Evolutionary conservation across 2,113 vertebrate genomes (phyloP), one percentile per base, ranked within the genome.

Genomic region (Empidonax traillii): DNA sequence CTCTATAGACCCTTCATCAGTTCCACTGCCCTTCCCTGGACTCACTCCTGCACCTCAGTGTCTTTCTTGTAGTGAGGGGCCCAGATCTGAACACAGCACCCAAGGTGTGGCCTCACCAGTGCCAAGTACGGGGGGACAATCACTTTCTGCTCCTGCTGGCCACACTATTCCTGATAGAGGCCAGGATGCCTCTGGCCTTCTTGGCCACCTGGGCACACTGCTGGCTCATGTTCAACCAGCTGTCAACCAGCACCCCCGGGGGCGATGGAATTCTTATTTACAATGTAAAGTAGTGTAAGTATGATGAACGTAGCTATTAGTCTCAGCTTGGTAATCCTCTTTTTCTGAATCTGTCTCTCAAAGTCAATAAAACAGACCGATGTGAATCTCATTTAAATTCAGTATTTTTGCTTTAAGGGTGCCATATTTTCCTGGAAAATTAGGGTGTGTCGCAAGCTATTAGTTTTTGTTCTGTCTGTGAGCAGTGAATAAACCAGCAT

Each of bases 1-100:
- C 31, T n/a, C 25, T 63, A 7, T 31, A 55, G 25, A 12, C 25
- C 41, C 14, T 76, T 55, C 55, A 35, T 8, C 31, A 31, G 14
- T 17, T 53, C 8, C 6, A 2, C 9, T 62, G 39, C 9, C n/a
- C 21, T 89, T 68, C 55, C 47, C 55, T n/a, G 53, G 47, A 68
- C 30, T 3, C 0, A 0, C 7, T 41, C 53, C 55, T 41, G n/a
- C n/a, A 20, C 24, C 24, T 61, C 53, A 25, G 3, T 47, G 30
- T 41, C 39, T 17, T 53, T 47, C 28, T 25, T 19, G 9, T 8
- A 31, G 14, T 12, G 71, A 41, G 24, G 10, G 11, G 13, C 16
- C 16, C 14, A 75, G 52, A 41, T 25, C 69, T 47, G 24, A 52
- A 61, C 28, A 61, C n/a, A 59, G 46, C 37, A 68, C 13, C 4